Evolutionary conservation across 2,888 invertebrate genomes (phyloP), one percentile per base, ranked within the genome.

Genomic region (Pollenia labialis): DNA sequence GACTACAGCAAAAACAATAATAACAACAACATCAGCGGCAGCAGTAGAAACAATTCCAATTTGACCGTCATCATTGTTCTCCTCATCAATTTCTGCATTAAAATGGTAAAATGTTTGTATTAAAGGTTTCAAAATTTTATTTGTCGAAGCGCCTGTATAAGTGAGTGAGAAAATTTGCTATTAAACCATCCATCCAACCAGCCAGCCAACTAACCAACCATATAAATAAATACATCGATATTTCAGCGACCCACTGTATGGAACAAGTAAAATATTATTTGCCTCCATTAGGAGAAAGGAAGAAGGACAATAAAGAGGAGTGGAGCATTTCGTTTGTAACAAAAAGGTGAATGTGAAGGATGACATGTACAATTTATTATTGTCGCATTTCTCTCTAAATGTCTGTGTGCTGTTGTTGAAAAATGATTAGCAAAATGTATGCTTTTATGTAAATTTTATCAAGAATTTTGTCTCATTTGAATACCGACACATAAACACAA

Each of bases 61-160:
- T 86, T 82, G 85, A 81, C 88, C 85, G 85, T 85, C 85, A 84
- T 76, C 84, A 81, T 83, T 80, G 80, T 80, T 66, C 84, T 81
- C 62, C 85, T 85, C 85, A 83, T 82, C 87, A 87, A 83, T 83
- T 85, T 85, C 72, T 80, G 81, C 87, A 85, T 83, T 85, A 81
- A 88, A 83, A 88, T 88, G 86, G 84, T 89, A 86, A 90, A 89
- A 89, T 89, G 90, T 91, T 90, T 83, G 81, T 90, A 90, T 90
- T 90, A 62, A 90, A 91, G 90, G 91, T 90, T 90, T 88, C 91
- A 91, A 91, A 91, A 91, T 91, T 91, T 91, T 91, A 91, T 91
- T 91, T 91, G 91, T 91, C 91, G 91, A 91, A 91, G 91, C 91
- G 91, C 91, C 91, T 91, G 89, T 68, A 91, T 90, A 90, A 91